Percentiles rank a stretch among this genome's conserved stretches.
Conservation (phyloP, 2,797 vertebrate genomes). For the Malurus leucopterus region DNA sequence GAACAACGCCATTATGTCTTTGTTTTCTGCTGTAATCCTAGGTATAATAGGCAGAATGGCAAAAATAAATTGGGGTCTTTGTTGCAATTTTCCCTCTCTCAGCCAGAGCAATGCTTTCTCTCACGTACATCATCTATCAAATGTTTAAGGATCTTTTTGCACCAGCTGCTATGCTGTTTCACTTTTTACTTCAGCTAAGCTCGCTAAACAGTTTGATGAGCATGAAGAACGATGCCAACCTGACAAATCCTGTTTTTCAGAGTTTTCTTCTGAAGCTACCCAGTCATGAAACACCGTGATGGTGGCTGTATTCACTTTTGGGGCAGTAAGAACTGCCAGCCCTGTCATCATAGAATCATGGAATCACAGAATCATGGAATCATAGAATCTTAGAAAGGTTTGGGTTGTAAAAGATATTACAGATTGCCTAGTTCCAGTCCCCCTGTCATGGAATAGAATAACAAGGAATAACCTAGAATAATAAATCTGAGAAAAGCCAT, state of each 20-base stretch:
- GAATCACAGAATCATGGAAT: neutral
- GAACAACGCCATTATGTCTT: conserved; percentile 41
- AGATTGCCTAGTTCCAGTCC: neutral
- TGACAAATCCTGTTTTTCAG: conserved; percentile 1
- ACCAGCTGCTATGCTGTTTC: conserved; percentile 27
- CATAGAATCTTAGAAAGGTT: neutral
- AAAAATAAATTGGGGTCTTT: conserved; percentile 34
- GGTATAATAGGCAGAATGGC: conserved; percentile 19
- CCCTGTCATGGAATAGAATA: neutral
- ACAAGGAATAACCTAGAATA: neutral
- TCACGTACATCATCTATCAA: conserved; percentile 20
- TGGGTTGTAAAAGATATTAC: neutral
- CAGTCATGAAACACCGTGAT: rapidly evolving
- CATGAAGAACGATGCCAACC: neutral
- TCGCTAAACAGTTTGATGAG: conserved; percentile 30
- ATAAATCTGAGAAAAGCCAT: neutral
- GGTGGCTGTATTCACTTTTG: neutral
- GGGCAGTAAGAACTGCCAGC: neutral
- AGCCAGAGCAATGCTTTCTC: conserved; percentile 7
- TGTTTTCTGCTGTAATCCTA: conserved; percentile 38
- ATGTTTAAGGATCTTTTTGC: conserved; percentile 35
- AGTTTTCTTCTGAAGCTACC: neutral
- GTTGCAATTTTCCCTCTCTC: neutral
- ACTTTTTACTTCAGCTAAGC: conserved; percentile 27
- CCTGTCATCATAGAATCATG: neutral